Percentiles rank a stretch among this genome's conserved stretches.
Evolutionary conservation across 2,113 vertebrate species (phyloP).

Genomic region (Notothenia rossii): DNA sequence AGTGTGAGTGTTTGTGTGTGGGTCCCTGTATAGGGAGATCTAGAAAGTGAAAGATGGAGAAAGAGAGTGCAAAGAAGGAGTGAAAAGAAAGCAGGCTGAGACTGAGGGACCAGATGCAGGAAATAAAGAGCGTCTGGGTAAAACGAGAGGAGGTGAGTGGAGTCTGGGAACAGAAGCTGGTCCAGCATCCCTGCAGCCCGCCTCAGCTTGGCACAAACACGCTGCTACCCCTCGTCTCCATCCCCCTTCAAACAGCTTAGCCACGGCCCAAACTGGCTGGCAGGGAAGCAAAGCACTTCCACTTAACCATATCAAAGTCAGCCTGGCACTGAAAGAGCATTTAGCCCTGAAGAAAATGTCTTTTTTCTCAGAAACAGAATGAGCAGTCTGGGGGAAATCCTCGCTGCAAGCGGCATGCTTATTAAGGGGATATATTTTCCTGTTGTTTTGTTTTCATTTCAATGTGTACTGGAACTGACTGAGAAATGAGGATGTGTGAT

Average conservation of each 20-base stretch:
- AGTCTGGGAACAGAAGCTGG: slow-evolving; percentile 68
- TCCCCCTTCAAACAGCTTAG: slow-evolving; percentile 66
- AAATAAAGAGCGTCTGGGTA: slow-evolving; percentile 58
- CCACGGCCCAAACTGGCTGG: slow-evolving; percentile 69
- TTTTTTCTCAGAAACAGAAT: slow-evolving; percentile 41
- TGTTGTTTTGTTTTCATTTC: slow-evolving; percentile 39
- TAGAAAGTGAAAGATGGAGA: slow-evolving; percentile 34
- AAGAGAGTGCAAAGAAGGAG: neutral
- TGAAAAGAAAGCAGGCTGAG: slow-evolving; percentile 6
- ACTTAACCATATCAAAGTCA: slow-evolving; percentile 81
- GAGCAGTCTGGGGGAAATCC: slow-evolving; percentile 12
- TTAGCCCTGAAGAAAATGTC: slow-evolving; percentile 31
- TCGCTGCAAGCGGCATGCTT: slow-evolving; percentile 26
- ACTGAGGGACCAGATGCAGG: slow-evolving; percentile 55
- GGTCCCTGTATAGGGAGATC: slow-evolving; percentile 34
- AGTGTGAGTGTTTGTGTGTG: neutral
- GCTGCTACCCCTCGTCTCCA: slow-evolving; percentile 44
- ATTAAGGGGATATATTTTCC: slow-evolving; percentile 8
- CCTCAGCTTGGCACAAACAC: slow-evolving; percentile 63
- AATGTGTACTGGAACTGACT: neutral
- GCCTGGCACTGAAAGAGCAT: slow-evolving; percentile 54
- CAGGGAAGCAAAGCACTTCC: slow-evolving; percentile 72
- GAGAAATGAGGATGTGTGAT: slow-evolving; percentile 15
- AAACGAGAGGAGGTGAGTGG: slow-evolving; percentile 58
- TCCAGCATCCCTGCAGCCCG: slow-evolving; percentile 55